Evolutionary conservation across 2,888 invertebrate genomes (phyloP).

Genomic region (Chloroclystis v-ata): DNA sequence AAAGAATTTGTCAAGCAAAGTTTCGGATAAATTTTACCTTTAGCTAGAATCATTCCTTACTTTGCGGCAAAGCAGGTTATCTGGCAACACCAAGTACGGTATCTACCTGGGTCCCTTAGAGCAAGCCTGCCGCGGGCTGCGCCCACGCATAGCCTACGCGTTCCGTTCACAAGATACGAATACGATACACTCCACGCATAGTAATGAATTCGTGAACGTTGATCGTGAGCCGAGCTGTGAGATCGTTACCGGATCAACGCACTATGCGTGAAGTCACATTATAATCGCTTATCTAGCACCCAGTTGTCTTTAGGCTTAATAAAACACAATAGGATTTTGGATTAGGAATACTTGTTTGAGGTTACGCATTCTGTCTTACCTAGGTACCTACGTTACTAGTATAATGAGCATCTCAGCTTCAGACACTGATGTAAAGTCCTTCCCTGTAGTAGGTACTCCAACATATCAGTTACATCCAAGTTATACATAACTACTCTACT

Average conservation of each 20-base stretch:
- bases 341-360: too few relatives aligned
- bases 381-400: too few relatives aligned
- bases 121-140: slow-evolving; percentile 33
- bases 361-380: too few relatives aligned
- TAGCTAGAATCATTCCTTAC: too few relatives aligned
- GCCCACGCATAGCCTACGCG: slow-evolving; percentile 62
- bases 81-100: slow-evolving; percentile 22
- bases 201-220: slow-evolving; percentile 36
- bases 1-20: too few relatives aligned
- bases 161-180: slow-evolving; percentile 37
- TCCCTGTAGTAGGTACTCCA: too few relatives aligned
- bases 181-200: slow-evolving; percentile 51
- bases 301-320: not conserved
- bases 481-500: too few relatives aligned
- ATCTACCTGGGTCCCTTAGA: slow-evolving; percentile 26
- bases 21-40: too few relatives aligned
- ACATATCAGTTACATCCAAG: too few relatives aligned
- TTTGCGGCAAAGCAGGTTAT: slow-evolving; percentile 1
- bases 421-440: too few relatives aligned
- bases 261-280: slow-evolving; percentile 17
- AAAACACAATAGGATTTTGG: too few relatives aligned
- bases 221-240: slow-evolving; percentile 21
- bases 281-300: slow-evolving; percentile 7
- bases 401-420: too few relatives aligned
- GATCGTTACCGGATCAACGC: slow-evolving; percentile 26